phyloP scores from a whole-genome alignment of 2,797 vertebrate species.

The Pipistrellus kuhlii region DNA sequence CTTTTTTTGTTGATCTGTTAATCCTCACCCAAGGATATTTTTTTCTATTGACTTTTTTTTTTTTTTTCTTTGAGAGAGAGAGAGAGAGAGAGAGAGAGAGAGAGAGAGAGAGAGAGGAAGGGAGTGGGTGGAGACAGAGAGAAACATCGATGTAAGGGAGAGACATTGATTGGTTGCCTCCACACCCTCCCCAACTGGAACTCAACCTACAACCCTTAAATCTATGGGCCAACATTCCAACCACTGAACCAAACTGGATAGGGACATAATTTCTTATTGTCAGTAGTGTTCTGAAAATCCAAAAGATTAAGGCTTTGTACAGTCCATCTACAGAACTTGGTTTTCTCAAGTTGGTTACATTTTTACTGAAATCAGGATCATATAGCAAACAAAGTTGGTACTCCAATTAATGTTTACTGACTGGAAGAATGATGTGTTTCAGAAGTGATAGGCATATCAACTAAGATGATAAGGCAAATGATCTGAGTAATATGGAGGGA shows the following conservation, averaged over 20 bases:
- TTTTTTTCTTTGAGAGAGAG: no score
- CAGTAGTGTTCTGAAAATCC: neutral
- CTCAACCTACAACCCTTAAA: no score
- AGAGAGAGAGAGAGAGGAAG: neutral
- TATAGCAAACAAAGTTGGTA: neutral
- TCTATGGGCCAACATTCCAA: no score
- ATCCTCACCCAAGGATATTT: no score
- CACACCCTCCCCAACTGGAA: no score
- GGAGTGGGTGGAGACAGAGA: no score
- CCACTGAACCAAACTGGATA: no score
- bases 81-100: no score
- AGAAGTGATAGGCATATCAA: neutral
- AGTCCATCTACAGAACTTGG: neutral
- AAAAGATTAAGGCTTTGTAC: constrained; percentile 1
- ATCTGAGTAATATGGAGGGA: neutral
- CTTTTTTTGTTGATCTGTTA: no score
- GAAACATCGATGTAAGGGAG: neutral
- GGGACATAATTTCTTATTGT: no score
- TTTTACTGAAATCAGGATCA: neutral
- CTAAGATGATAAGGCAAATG: neutral
- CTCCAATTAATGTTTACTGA: neutral
- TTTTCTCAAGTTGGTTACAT: constrained; percentile 2
- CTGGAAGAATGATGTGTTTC: neutral
- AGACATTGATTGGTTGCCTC: neutral
- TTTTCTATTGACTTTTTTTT: no score